Conservation (phyloP, 2,113 vertebrate species). For the Aldabrachelys gigantea region DNA sequence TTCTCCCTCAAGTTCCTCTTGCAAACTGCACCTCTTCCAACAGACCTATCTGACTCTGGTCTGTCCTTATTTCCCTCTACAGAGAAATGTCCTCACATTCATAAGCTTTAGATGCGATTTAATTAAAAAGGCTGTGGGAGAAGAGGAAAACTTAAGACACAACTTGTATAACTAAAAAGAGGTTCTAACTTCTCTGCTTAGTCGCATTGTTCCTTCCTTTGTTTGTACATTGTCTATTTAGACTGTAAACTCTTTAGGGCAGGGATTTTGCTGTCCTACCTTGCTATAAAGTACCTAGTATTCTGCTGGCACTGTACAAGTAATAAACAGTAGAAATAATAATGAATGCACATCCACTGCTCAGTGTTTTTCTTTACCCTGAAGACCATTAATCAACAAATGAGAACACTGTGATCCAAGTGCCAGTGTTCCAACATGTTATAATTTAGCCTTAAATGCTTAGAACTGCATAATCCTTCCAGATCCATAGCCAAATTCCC, state of each 20-base stretch:
- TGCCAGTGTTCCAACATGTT: background rate
- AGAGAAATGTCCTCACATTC: background rate
- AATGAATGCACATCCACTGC: background rate
- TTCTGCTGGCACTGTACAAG: background rate
- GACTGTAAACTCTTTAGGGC: background rate
- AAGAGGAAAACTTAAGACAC: background rate
- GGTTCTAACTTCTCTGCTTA: rapidly evolving
- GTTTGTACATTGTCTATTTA: rapidly evolving
- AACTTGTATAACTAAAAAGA: background rate
- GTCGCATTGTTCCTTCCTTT: background rate
- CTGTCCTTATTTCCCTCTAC: background rate
- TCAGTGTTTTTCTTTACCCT: slow-evolving; percentile 21
- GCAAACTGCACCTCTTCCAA: background rate
- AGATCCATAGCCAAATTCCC: background rate
- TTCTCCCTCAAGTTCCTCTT: background rate
- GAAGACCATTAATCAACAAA: slow-evolving; percentile 56
- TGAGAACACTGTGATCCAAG: background rate
- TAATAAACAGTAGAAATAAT: slow-evolving; percentile 31
- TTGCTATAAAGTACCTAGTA: background rate
- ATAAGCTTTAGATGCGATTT: background rate
- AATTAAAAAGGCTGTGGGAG: background rate
- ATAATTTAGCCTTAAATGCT: slow-evolving; percentile 1
- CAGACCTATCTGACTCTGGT: background rate
- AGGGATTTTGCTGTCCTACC: background rate
- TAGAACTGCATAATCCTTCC: slow-evolving; percentile 4